Evolutionary conservation across 2,888 invertebrate genomes (phyloP), one percentile per base, ranked within the genome.

Genomic region (Polymixis lichenea): DNA sequence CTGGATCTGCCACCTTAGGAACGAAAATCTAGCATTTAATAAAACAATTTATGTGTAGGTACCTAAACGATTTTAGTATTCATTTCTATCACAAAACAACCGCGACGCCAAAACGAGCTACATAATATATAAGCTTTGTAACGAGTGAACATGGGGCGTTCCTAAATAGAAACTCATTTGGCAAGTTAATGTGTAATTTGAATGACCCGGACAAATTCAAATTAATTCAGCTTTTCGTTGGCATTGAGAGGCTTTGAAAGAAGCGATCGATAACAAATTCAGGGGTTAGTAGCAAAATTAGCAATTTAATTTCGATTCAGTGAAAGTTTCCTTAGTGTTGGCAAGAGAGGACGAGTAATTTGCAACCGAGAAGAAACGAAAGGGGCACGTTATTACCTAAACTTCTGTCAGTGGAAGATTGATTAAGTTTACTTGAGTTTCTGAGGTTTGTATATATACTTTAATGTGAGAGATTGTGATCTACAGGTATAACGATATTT

Each of bases 231-330:
- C 88, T 84, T 88, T 82, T 86, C 72, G 74, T 83, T 86, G 84
- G 85, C 84, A 89, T 89, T 88, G 89, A 87, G 86, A 85, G 86
- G 86, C 86, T 89, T 89, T 89, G 85, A 91, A 91, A 90, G 91
- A 89, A 90, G 86, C 88, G 89, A 91, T 92, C 93, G 90, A 93
- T 93, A 93, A 89, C 91, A 91, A 90, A 91, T 92, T 91, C 90
- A 90, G 90, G 91, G 90, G 90, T 92, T 92, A 93, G 92, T 90
- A 91, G 91, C 91, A 85, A 93, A 94, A 94, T 94, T 94, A 93
- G 94, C 93, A 93, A 94, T 93, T 94, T 93, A 94, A 93, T 94
- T 94, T 92, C 91, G 92, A 93, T 93, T 90, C 91, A 88, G 88
- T 85, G 88, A 91, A 94, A 93, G 92, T 94, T 93, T 91, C 92